Evolutionary conservation across 2,797 vertebrate genomes (phyloP), one percentile per base, ranked within the genome.

Genomic region (Lepidocolaptes lacrymiger): DNA sequence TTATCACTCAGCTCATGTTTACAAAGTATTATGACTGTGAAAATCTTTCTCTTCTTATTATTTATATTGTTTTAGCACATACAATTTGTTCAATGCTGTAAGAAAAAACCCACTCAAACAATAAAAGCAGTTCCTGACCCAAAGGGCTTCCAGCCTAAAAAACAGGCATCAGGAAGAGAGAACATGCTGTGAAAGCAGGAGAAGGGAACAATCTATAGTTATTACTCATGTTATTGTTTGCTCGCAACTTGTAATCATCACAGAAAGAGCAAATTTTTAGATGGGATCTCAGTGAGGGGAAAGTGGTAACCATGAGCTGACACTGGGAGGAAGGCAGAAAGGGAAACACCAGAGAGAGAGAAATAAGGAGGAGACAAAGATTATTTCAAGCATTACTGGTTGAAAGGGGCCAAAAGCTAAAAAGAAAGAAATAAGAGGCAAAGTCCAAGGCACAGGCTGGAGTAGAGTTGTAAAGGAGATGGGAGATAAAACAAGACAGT

Each of bases 191-290:
- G 93, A 93, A 95, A 94, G 67, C 9, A 3, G 82, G 54, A 91
- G 80, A 96, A 90, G 43, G 68, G 85, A 94, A 90, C 74, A 86
- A 46, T 49, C 80, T 76, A 39, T 68, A 81, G 82, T 73, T 96
- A 96, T 91, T 91, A 90, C 43, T 67, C 0, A 0, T 76, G 83
- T 83, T 88, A 88, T 51, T 95, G 80, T 96, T 94, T 82, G 77
- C 61, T 93, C 46, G 54, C 41, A 94, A 91, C 85, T 95, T 91
- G 84, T 6, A 96, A 96, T 97, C 94, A 95, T 87, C 96, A 71
- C 92, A 95, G 93, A 86, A 86, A 89, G 88, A 67, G 24, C n/a
- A 88, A 79, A 94, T 94, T 95, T 93, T 71, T 67, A 85, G 76
- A 84, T 77, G 52, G 85, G 74, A 63, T 85, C 80, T 85, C 71